A percentile compares a stretch with the other conserved stretches of the same genome.
Evolutionary conservation across 2,888 invertebrate species (phyloP).

Genomic region (Salticus scenicus): DNA sequence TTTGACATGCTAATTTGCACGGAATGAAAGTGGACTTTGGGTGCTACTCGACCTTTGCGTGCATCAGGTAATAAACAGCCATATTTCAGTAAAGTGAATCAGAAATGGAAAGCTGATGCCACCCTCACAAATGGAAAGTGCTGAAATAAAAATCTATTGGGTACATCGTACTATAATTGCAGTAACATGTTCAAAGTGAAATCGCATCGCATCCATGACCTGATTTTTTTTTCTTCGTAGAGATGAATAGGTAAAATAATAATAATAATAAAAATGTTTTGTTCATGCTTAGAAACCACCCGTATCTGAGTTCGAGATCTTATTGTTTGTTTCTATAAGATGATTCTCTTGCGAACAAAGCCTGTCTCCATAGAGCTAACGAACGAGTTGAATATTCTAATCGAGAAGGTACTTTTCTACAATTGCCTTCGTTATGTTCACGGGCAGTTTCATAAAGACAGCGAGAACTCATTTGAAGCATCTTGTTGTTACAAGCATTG

Average conservation of each 20-base stretch:
- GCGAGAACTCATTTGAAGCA: not conserved
- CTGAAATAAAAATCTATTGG: not conserved
- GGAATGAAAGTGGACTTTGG: not conserved
- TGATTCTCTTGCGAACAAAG: not conserved
- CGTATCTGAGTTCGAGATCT: not conserved
- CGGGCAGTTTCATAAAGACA: slow-evolving; percentile 25
- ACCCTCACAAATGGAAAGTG: slow-evolving; percentile 1
- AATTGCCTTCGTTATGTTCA: slow-evolving; percentile 37
- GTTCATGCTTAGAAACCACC: not conserved
- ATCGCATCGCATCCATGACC: not conserved
- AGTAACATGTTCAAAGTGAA: not conserved
- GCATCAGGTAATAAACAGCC: not conserved
- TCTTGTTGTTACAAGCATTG: too few species aligned
- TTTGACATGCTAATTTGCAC: too few species aligned
- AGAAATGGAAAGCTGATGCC: slow-evolving; percentile 1
- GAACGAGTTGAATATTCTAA: slow-evolving; percentile 4
- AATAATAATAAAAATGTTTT: not conserved
- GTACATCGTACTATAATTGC: not conserved
- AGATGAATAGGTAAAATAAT: too few species aligned
- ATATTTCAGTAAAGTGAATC: not conserved
- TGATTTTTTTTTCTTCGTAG: not conserved
- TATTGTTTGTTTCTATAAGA: not conserved
- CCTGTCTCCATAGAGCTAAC: not conserved
- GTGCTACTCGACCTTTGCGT: not conserved
- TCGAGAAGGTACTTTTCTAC: slow-evolving; percentile 14